These are phyloP conservation scores for Cyphomyrus discorhynchus DNA, from an alignment of 2,113 vertebrate genomes.

Conservation along the genomic window DNA sequence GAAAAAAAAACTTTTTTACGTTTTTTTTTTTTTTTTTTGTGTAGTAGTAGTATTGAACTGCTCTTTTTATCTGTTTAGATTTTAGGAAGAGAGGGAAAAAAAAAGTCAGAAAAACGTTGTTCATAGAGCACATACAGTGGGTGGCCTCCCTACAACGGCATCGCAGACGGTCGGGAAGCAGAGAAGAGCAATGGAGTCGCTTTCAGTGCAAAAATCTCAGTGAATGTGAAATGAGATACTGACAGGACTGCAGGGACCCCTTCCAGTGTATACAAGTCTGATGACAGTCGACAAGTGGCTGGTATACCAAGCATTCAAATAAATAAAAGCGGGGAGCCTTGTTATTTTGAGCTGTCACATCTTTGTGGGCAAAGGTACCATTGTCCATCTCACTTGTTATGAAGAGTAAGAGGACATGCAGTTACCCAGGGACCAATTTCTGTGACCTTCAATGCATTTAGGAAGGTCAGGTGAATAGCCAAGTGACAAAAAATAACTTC, in stretches of 20 bases:
- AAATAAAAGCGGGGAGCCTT: slow-evolving; percentile 9
- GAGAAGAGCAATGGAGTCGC: slow-evolving; percentile 14
- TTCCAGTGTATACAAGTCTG: slow-evolving; percentile 38
- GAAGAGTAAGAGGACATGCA: neutral
- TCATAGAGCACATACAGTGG: neutral
- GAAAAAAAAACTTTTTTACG: neutral
- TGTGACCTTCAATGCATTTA: neutral
- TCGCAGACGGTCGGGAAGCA: slow-evolving; percentile 22
- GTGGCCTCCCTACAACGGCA: neutral
- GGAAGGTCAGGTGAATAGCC: neutral
- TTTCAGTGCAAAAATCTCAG: slow-evolving; percentile 31
- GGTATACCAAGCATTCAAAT: slow-evolving; percentile 33
- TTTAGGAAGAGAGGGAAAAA: neutral
- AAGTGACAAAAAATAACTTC: neutral
- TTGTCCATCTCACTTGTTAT: neutral
- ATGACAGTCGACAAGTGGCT: slow-evolving; percentile 51
- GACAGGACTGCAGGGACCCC: slow-evolving; percentile 50
- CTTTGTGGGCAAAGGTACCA: neutral
- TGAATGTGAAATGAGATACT: slow-evolving; percentile 41
- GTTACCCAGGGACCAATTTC: neutral
- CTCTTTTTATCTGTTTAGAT: neutral
- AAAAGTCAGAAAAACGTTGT: neutral
- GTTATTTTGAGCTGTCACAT: slow-evolving; percentile 4
- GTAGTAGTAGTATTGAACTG: neutral
- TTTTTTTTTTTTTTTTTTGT: neutral